These are phyloP conservation scores for Engystomops pustulosus DNA, from an alignment of 2,113 vertebrate genomes.

Conservation along the genomic window DNA sequence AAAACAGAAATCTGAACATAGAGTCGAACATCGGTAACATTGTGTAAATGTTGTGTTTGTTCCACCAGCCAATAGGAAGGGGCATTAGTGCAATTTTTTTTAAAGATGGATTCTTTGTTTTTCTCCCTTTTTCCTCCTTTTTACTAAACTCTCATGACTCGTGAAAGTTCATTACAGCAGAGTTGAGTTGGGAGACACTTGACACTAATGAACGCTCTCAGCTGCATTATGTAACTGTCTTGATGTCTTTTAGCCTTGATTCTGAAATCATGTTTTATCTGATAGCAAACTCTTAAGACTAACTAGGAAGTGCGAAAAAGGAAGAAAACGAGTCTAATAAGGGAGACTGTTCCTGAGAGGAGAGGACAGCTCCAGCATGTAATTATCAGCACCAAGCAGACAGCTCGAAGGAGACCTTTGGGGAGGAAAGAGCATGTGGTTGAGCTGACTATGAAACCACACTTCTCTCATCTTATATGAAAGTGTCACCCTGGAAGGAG, in stretches of 20 bases:
- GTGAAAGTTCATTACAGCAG: constrained; percentile 49
- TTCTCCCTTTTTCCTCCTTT: not conserved
- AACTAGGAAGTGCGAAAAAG: constrained; percentile 34
- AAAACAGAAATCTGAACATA: no score
- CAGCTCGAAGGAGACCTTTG: constrained; percentile 38
- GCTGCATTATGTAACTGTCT: constrained; percentile 55
- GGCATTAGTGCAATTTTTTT: not conserved
- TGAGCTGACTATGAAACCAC: constrained; percentile 29
- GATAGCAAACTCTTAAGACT: constrained; percentile 44
- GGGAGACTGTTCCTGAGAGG: constrained; percentile 42
- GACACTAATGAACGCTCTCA: constrained; percentile 56
- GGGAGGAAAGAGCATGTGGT: constrained; percentile 33
- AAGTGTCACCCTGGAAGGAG: constrained; percentile 36
- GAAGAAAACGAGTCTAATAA: constrained; percentile 41
- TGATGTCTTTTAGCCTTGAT: constrained; percentile 55
- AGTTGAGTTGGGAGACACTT: constrained; percentile 50
- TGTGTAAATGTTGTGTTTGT: no score
- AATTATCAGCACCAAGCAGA: constrained; percentile 53
- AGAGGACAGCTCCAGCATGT: constrained; percentile 47
- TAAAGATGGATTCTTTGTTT: not conserved
- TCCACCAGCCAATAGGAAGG: not conserved
- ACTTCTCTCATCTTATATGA: constrained; percentile 35
- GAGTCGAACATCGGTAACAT: no score
- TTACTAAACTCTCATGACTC: constrained; percentile 4
- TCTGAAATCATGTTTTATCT: constrained; percentile 55